These are phyloP conservation scores for Panurus biarmicus DNA, from an alignment of 2,113 vertebrate species.

Conservation along the genomic window DNA sequence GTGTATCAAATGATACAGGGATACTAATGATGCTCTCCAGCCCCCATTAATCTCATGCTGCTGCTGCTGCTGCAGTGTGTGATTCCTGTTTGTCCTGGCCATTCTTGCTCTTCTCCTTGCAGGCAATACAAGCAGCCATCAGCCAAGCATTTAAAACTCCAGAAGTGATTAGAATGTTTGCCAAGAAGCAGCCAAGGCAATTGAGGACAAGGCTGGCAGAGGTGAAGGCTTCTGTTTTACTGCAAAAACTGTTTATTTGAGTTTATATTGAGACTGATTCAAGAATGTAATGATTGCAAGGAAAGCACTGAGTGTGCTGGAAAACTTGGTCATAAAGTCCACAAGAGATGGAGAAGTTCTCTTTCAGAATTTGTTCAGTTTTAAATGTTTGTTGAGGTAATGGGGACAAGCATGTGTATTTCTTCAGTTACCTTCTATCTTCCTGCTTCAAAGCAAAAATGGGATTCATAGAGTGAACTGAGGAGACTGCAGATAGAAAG, in stretches of 20 bases:
- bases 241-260: background rate
- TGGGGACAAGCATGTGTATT: background rate
- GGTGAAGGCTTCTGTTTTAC: slow-evolving; percentile 68
- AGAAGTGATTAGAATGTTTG: slow-evolving; percentile 96
- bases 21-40: background rate
- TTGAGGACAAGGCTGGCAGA: slow-evolving; percentile 89
- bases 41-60: background rate
- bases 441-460: background rate
- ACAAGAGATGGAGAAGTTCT: background rate
- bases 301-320: background rate
- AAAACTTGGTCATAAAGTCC: background rate
- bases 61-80: background rate
- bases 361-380: background rate
- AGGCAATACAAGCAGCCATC: slow-evolving; percentile 98
- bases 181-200: slow-evolving; percentile 96
- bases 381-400: background rate
- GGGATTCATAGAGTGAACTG: background rate
- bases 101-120: slow-evolving; percentile 4
- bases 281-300: background rate
- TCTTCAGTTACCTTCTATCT: background rate
- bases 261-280: background rate
- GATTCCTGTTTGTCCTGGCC: background rate
- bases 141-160: slow-evolving; percentile 99
- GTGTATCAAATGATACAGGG: background rate
- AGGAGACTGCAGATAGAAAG: background rate